phyloP scores from a whole-genome alignment of 2,113 vertebrate genomes.

The Euleptes europaea region DNA sequence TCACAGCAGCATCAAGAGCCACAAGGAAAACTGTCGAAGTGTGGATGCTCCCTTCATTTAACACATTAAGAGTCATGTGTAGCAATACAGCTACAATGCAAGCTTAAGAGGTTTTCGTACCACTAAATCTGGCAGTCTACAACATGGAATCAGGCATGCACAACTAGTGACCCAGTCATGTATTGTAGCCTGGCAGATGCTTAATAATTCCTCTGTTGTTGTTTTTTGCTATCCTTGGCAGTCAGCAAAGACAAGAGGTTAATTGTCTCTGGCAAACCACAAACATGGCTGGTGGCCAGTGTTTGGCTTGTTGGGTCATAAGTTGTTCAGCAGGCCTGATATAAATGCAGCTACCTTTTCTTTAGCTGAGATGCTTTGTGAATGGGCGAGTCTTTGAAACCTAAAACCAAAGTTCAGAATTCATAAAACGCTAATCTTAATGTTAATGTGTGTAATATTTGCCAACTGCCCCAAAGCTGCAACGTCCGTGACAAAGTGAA shows the following conservation, averaged over 20 bases:
- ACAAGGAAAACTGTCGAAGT: too few relatives aligned
- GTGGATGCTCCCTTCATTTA: too few relatives aligned
- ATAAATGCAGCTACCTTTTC: not conserved
- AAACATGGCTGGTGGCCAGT: not conserved
- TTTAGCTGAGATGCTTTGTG: not conserved
- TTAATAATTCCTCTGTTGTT: not conserved
- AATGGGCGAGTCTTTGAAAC: not conserved
- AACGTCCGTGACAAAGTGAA: not conserved
- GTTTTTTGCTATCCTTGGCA: not conserved
- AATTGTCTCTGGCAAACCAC: not conserved
- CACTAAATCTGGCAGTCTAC: not conserved
- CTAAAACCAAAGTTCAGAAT: not conserved
- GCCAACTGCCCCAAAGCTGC: not conserved
- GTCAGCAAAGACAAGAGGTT: not conserved
- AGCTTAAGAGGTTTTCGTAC: not conserved
- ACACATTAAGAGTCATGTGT: not conserved
- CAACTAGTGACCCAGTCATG: not conserved
- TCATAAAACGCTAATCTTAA: rapidly evolving
- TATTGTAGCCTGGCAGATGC: not conserved
- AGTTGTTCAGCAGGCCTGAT: not conserved
- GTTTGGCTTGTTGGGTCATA: not conserved
- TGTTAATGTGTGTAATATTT: not conserved
- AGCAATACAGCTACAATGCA: not conserved
- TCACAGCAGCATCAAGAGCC: too few relatives aligned
- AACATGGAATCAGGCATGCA: not conserved